Percentiles rank a stretch among this genome's conserved stretches.
These are phyloP conservation scores for Orthosia cruda DNA, from an alignment of 2,888 invertebrate genomes.

Conservation along the genomic window DNA sequence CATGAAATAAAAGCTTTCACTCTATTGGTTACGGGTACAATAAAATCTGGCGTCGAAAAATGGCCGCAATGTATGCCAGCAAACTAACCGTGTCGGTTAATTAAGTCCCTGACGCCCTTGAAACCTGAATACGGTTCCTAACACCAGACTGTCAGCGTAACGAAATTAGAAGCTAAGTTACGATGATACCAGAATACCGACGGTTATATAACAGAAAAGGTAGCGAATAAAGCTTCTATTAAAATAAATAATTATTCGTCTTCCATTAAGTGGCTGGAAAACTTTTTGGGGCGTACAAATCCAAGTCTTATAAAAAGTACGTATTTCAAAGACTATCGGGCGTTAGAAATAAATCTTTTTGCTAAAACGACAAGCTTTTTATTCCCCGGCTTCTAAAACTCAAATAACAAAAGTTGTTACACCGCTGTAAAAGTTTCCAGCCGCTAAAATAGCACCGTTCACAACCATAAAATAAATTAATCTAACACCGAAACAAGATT, in stretches of 20 bases:
- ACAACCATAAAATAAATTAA: constrained; percentile 29
- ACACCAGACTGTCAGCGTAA: constrained; percentile 41
- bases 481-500: constrained; percentile 41
- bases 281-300: neutral
- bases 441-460: constrained; percentile 27
- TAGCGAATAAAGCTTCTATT: neutral
- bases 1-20: constrained; percentile 33
- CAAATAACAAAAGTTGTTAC: constrained; percentile 27
- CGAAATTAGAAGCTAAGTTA: constrained; percentile 40
- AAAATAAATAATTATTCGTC: constrained; percentile 9
- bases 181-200: constrained; percentile 9
- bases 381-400: constrained; percentile 8
- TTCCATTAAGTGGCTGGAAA: neutral
- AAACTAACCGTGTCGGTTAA: constrained; percentile 50
- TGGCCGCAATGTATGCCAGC: constrained; percentile 39
- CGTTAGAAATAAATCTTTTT: constrained; percentile 7
- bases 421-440: constrained; percentile 9
- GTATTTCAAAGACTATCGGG: neutral
- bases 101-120: constrained; percentile 62
- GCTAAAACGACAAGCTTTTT: neutral
- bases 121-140: constrained; percentile 54
- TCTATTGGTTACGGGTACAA: constrained; percentile 41
- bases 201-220: neutral
- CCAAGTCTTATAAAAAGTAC: neutral
- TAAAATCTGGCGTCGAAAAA: constrained; percentile 60